Base-by-base conservation (phyloP, 1,140 invertebrate genomes). In the Magallana gigas region DNA sequence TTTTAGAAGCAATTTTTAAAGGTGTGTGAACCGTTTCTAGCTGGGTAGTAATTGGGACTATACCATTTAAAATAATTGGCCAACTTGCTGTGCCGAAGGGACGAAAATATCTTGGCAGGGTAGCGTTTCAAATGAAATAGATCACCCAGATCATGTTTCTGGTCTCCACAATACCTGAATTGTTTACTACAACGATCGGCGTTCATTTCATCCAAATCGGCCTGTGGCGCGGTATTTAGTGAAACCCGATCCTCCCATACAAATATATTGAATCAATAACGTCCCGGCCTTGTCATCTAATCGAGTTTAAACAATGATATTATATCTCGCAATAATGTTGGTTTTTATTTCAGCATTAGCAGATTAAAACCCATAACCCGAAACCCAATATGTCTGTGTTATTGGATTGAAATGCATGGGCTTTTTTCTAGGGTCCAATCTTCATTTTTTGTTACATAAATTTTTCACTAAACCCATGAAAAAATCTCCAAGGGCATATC, bases 361-460 rank as follows among this genome's bases (percentile, higher is more conserved):
- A 83, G 81, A 83, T 83, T 83, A 83, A 83, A 83, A 83, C 81
- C 81, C 81, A 83, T 83, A 83, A 83, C 81, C 81, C n/a, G 81
- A 57, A 83, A 83, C 81, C 48, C 16, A 57, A 83, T 58, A 18
- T 23, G 18, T 7, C 81, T 57, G 48, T 57, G 48, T 57, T 83
- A 83, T 83, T 57, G 81, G 48, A 83, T 58, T 58, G 81, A 83
- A 83, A 83, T 83, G 81, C 48, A 23, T 29, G n/a, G 48, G 6
- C 18, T 83, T 83, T 83, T 16, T 18, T 57, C 18, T 16, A 16
- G 81, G 23, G 68, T 29, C 36, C 68, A 29, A 29, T 76, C 81
- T 57, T 83, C 57, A 83, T 83, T 57, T 58, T 83, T 57, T 83
- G 57, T 83, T 57, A 58, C 81, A 83, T 83, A 83, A 83, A 83